phyloP scores from a whole-genome alignment of 92 coral and sea anemone genomes.

The Epizoanthus illoricatus region DNA sequence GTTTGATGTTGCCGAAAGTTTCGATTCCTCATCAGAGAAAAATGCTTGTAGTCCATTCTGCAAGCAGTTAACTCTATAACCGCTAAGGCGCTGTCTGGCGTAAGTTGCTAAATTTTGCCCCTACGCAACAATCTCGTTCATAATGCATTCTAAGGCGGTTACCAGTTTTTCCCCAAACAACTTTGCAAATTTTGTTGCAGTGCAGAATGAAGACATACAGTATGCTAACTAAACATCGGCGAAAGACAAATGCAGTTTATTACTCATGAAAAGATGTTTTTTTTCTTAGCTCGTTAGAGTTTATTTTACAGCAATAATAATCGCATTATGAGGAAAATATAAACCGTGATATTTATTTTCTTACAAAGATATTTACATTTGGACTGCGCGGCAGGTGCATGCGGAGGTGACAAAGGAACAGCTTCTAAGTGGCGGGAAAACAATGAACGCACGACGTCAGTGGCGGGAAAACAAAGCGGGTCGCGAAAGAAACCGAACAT shows the following conservation, averaged over 20 bases:
- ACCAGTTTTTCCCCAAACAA: constrained; percentile 9
- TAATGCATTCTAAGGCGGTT: constrained; percentile 28
- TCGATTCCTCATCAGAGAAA: neutral
- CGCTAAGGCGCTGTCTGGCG: neutral
- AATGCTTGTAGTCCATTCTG: neutral
- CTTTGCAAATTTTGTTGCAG: neutral
- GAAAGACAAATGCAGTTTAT: too few species aligned
- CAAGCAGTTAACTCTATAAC: neutral
- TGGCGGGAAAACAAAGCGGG: constrained; percentile 8
- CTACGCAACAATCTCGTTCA: constrained; percentile 23
- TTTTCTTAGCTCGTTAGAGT: neutral
- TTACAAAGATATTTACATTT: constrained; percentile 2
- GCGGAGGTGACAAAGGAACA: neutral
- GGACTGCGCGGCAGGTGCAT: constrained; percentile 6
- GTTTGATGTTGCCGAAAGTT: neutral
- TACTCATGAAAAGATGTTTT: neutral
- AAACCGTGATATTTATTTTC: neutral
- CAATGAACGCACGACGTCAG: constrained; percentile 4
- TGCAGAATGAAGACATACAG: neutral
- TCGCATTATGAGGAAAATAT: neutral
- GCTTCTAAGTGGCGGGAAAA: constrained; percentile 15
- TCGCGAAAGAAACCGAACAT: neutral
- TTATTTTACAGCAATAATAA: neutral
- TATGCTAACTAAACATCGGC: too few species aligned
- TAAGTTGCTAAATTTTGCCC: constrained; percentile 16